Evolutionary conservation across 92 coral and sea anemone species (phyloP), one percentile per base, ranked within the genome.

Genomic region (Isaurus tuberculatus): DNA sequence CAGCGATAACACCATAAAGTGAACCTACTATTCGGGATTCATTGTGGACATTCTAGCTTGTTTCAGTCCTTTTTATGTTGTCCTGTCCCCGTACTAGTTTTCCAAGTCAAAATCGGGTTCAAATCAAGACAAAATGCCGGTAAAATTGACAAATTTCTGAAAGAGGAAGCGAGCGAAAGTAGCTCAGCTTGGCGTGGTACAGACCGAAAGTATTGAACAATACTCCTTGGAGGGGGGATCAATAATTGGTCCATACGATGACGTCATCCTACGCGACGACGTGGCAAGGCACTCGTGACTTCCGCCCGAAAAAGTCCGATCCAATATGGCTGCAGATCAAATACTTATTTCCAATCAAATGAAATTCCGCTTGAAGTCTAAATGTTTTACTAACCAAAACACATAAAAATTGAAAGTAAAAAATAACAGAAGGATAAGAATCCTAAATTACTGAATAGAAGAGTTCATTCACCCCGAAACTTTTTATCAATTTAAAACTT

Each of bases 21-120:
- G 57, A 81, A 96, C 99, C 89, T 94, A 96, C 99, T 96, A 96
- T 96, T 96, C 99, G 91, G 99, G 99, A 90, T 96, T 96, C 99
- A 96, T 94, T 72, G 98, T 92, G 91, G 99, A 94, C 99, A 96
- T 96, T 89, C 75, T 96, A 96, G 86, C 96, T 78, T 94, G 89
- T 85, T 86, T 70, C 87, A 87, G 92, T 86, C 95, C 92, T 85
- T 83, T 90, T 83, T 64, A 86, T 83, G 75, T 73, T 70, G 58
- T 57, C 65, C 91, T 91, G 90, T 82, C 94, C 89, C 81, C 88
- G 53, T 83, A 88, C 90, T 88, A 51, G n/a, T 80, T 75, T 88
- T 87, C 87, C 87, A 75, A 92, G 91, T 89, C 83, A 78, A 91
- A 94, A 75, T 94, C 91, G 79, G 92, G 86, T 73, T 63, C 87